Conservation (phyloP, 2,888 invertebrate genomes). For the Thera obeliscata region DNA sequence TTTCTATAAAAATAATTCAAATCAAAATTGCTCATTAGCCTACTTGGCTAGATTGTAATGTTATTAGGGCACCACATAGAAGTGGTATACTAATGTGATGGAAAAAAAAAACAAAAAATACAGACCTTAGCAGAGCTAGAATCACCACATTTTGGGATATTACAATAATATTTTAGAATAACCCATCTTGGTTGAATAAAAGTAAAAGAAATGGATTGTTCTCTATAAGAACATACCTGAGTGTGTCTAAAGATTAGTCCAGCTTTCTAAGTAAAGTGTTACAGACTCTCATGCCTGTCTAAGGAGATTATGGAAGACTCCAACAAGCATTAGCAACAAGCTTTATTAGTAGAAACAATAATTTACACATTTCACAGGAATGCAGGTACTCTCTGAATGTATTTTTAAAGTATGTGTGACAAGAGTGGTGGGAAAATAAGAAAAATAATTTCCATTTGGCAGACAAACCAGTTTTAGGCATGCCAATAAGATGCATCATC, state of each 20-base stretch:
- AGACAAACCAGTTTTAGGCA: conserved; percentile 35
- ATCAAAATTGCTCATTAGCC: too few species aligned
- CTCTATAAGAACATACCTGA: background rate
- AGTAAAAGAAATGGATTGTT: background rate
- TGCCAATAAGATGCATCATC: conserved; percentile 7
- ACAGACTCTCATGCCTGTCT: background rate
- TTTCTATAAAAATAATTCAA: too few species aligned
- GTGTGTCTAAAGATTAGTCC: background rate
- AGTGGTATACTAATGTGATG: too few species aligned
- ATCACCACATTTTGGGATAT: too few species aligned
- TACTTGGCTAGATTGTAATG: too few species aligned
- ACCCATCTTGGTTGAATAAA: background rate
- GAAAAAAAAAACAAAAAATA: too few species aligned
- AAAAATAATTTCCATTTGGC: conserved; percentile 6
- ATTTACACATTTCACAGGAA: background rate
- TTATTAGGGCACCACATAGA: too few species aligned
- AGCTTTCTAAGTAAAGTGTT: background rate
- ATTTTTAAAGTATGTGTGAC: background rate
- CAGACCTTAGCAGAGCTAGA: too few species aligned
- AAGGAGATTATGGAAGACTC: too few species aligned
- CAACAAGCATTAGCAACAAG: background rate
- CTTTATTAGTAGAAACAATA: background rate
- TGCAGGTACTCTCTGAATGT: background rate
- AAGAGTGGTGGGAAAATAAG: background rate
- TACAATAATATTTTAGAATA: too few species aligned